Conservation (phyloP, 2,888 invertebrate species). For the Nebria salina region DNA sequence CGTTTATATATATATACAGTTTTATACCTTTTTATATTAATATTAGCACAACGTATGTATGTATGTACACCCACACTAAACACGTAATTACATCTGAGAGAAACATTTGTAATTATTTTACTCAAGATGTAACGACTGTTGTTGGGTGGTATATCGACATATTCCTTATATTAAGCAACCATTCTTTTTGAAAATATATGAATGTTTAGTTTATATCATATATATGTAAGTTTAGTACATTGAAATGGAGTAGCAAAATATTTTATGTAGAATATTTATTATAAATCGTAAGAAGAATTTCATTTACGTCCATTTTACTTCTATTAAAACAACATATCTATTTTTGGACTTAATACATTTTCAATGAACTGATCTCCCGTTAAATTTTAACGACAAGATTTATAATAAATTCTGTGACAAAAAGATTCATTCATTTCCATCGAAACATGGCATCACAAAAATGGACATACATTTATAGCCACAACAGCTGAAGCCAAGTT, state of each 20-base stretch:
- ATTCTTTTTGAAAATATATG: neutral
- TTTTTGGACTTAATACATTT: too few relatives aligned
- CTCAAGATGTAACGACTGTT: neutral
- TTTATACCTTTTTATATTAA: neutral
- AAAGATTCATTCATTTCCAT: neutral
- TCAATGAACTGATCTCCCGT: too few relatives aligned
- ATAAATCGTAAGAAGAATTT: neutral
- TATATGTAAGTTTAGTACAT: neutral
- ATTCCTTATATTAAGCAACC: neutral
- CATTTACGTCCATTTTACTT: too few relatives aligned
- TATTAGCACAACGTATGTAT: conserved; percentile 13
- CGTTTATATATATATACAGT: neutral
- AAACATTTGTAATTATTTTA: neutral
- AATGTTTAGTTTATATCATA: neutral
- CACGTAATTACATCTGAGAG: neutral
- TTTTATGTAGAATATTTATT: neutral
- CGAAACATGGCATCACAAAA: conserved; percentile 29
- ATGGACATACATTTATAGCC: conserved; percentile 34
- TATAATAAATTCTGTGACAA: neutral
- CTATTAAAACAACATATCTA: too few relatives aligned
- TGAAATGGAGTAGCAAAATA: neutral
- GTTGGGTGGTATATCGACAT: neutral
- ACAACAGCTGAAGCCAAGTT: conserved; percentile 36
- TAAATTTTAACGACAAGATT: neutral
- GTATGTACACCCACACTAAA: conserved; percentile 17